These are phyloP conservation scores for Riparia riparia DNA, from an alignment of 2,113 vertebrate genomes.

Conservation along the genomic window DNA sequence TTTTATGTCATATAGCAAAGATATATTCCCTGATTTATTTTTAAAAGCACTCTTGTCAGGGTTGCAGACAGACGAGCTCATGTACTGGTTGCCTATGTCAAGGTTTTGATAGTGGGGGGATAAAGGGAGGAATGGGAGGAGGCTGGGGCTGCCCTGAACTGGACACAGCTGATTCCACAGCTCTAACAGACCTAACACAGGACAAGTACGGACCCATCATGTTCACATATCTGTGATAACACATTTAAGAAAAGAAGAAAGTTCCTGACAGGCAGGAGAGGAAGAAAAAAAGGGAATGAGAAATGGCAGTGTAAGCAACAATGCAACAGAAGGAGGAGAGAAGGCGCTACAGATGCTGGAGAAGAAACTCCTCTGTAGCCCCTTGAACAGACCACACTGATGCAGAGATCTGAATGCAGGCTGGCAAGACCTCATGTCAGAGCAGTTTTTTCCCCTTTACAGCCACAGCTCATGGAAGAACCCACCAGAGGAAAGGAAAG, in stretches of 20 bases:
- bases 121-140: neutral
- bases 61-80: neutral
- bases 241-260: neutral
- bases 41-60: neutral
- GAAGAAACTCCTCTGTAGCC: neutral
- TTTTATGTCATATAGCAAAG: neutral
- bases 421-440: accelerated
- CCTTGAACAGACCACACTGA: neutral
- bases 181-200: neutral
- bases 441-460: neutral
- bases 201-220: neutral
- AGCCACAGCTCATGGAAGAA: neutral
- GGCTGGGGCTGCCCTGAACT: accelerated
- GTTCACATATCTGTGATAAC: neutral
- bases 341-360: accelerated
- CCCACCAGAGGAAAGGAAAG: neutral
- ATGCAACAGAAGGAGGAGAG: neutral
- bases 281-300: neutral
- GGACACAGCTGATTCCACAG: neutral
- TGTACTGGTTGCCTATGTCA: accelerated
- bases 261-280: neutral
- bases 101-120: neutral
- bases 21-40: neutral
- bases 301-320: neutral
- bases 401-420: neutral